A percentile compares a stretch with the other conserved stretches of the same genome.
These are phyloP conservation scores for Cichlasoma orientale DNA, from an alignment of 2,797 vertebrate species.

Conservation along the genomic window DNA sequence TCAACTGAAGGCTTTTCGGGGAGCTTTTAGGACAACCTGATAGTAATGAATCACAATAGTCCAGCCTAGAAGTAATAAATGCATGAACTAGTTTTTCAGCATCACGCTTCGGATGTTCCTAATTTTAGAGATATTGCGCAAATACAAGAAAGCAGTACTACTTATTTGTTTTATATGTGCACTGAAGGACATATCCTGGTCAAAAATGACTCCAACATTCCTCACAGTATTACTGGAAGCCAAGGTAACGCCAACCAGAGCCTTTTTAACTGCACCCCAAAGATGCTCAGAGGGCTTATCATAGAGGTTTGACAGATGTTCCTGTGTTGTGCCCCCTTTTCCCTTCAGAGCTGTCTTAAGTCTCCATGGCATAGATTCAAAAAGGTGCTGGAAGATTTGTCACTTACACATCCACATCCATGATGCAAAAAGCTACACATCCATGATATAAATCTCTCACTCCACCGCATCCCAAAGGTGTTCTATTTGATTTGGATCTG, in stretches of 20 bases:
- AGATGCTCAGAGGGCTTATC: not conserved
- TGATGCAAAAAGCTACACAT: not conserved
- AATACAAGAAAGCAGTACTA: no score
- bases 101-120: no score
- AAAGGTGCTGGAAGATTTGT: not conserved
- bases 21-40: no score
- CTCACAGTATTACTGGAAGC: no score
- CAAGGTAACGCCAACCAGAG: fast-evolving
- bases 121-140: no score
- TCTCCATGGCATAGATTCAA: not conserved
- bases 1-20: no score
- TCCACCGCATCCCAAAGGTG: not conserved
- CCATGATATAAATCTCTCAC: not conserved
- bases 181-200: no score
- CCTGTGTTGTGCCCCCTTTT: not conserved
- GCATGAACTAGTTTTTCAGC: no score
- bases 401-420: not conserved
- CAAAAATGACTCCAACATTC: no score
- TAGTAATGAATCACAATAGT: no score
- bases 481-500: not conserved
- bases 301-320: not conserved
- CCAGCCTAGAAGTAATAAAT: no score
- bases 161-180: no score
- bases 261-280: not conserved
- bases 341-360: not conserved